Base-by-base conservation (phyloP, 2,797 vertebrate genomes). In the Anas acuta region DNA sequence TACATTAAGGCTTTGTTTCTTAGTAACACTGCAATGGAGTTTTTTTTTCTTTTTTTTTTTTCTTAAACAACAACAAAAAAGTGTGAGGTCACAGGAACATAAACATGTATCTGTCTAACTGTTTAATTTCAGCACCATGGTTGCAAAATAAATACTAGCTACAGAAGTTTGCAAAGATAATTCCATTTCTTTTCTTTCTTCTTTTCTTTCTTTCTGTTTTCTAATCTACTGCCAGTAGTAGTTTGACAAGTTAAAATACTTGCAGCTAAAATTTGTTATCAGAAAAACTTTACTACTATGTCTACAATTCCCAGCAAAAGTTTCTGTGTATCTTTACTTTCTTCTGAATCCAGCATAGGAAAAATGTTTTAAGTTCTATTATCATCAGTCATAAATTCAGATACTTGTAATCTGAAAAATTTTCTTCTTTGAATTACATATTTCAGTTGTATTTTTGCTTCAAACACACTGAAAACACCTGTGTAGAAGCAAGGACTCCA, bases 121-220 rank as follows among this genome's bases (percentile, higher is more conserved):
- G 84, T 95, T 90, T 95, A 65, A 92, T 80, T 94, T 87, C 51
- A 74, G 90, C 57, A 85, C 90, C 93, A 94, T 95, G 86, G 90
- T 90, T 95, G 94, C 92, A 95, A 95, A 95, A 93, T 92, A 95
- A 96, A 96, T 95, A 92, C 61, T 83, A 45, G 47, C 23, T 80
- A 39, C 67, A 83, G 75, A 85, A 88, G n/a, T 87, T 92, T 92
- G 67, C 43, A 79, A 75, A 85, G 88, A 85, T 84, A 89, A 84
- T 77, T 41, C 25, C 7, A 32, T 69, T 83, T 87, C 5, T 54
- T 4, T 57, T 57, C 13, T 73, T 80, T 53, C 14, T 53, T 53
- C 15, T 16, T 7, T 1, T 12, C 23, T 21, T 39, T 49, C 47
- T 77, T 80, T 51, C 13, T 14, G 26, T 51, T 1, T 12, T 33